Base-by-base conservation (phyloP, 2,113 vertebrate species). In the Calidris pugnax region DNA sequence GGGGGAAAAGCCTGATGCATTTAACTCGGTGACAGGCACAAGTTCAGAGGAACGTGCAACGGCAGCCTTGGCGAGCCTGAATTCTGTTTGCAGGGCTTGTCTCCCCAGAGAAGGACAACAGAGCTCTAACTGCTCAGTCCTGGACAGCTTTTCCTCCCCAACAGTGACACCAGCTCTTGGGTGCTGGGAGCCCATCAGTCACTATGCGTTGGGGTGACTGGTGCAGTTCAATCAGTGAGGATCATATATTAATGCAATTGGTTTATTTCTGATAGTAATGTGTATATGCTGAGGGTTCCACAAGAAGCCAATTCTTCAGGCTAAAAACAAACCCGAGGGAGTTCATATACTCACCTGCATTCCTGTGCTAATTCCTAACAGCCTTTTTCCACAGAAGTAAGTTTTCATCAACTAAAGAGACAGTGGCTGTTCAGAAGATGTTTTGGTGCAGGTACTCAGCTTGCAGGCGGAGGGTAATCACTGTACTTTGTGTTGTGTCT, bases 141-240 rank as follows among this genome's bases (percentile, higher is more conserved):
- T 16, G 13, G 35, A 23, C 32, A 37, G 27, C 0, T 37, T 57
- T 53, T 39, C 19, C 22, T 63, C 12, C 74, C 22, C 21, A 51
- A 4, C 21, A 20, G 60, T 1, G 15, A 28, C 28, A 3, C 3
- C 0, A 3, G 55, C 12, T 43, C 64, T 43, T 7, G 2, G 7
- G 37, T 11, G 8, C 0, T 4, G 27, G 50, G 15, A 51, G 15
- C 15, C 2, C 1, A 9, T 12, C 7, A 2, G 20, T 39, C 55
- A 5, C 19, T 19, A 10, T 4, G 19, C 37, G 1, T 10, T 27
- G 32, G 33, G 8, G 41, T 28, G 9, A 10, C 41, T 7, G 45
- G 17, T 17, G 12, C 56, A 35, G 15, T 22, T 33, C 2, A 0
- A 32, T 12, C 43, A 14, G 11, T 0, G 2, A 57, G 51, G 26